Conservation (phyloP, 2,113 vertebrate species). For the Turnix velox region DNA sequence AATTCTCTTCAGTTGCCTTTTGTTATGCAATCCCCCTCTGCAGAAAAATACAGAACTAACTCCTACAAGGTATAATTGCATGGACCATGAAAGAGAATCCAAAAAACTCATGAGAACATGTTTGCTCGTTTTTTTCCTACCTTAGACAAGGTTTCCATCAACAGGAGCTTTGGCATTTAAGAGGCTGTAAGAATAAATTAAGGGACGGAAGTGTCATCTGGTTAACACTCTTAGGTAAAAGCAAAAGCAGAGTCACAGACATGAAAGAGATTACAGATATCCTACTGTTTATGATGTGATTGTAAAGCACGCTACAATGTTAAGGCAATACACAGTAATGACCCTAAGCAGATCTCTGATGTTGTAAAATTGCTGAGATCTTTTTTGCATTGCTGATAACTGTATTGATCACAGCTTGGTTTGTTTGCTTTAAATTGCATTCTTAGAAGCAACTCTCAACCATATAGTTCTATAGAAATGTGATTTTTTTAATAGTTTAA, state of each 20-base stretch:
- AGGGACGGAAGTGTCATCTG: background rate
- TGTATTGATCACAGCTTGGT: background rate
- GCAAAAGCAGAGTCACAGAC: constrained; percentile 6
- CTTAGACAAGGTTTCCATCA: background rate
- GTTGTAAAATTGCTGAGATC: background rate
- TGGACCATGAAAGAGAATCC: background rate
- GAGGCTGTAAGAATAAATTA: background rate
- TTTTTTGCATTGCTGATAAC: constrained; percentile 10
- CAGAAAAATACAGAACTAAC: background rate
- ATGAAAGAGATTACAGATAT: constrained; percentile 32
- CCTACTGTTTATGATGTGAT: constrained; percentile 24
- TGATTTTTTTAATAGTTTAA: background rate
- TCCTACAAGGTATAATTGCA: background rate
- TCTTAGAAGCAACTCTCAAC: background rate
- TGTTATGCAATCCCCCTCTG: background rate
- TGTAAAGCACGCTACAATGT: constrained; percentile 6
- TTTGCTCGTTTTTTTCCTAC: background rate
- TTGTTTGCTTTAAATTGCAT: constrained; percentile 1
- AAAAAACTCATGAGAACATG: background rate
- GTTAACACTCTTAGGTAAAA: background rate
- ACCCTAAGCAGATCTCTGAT: background rate
- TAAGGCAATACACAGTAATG: constrained; percentile 18
- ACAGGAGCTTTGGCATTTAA: background rate
- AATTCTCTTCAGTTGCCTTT: background rate
- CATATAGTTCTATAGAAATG: background rate